Base-by-base conservation (phyloP, 1,140 invertebrate species). In the Glossosoma conforme region DNA sequence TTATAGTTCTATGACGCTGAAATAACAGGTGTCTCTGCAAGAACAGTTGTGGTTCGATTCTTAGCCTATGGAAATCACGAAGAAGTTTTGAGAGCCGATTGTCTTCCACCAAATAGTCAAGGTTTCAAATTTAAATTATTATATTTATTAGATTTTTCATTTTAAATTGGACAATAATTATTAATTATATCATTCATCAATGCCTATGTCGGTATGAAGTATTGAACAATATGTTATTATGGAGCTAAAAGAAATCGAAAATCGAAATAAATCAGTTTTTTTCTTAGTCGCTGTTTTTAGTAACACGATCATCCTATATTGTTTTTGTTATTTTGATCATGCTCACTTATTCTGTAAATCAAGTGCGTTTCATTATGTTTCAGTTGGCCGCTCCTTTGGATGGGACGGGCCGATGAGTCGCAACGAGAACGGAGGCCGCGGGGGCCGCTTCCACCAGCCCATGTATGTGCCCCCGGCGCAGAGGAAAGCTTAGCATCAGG, bases 61-160 rank as follows among this genome's bases (percentile, higher is more conserved):
- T 77, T 85, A 61, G 89, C 89, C 19, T 94, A 93, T 70, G 86
- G 89, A 35, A 94, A 93, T 68, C 85, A 85, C 57, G 91, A 94
- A 68, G 89, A 93, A 75, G 88, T 94, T 11, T 70, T 89, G 3
- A 84, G 87, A 66, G 70, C 75, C 11, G 86, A 90, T 67, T 89
- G 86, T 64, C 75, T 87, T 64, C 86, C 85, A 4, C 77, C 83
- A 46, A 77, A 74, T 2, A 73, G 77, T 56, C 36, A 38, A 38
- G 18, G 36, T 38, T 17, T n/a, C n/a, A 5, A n/a, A 5, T 33
- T n/a, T 5, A 15, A 13, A 4, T 11, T 4, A 33, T 33, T 33
- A 13, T 33, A 33, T 28, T n/a, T n/a, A n/a, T n/a, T n/a, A n/a
- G n/a, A n/a, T n/a, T n/a, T n/a, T n/a, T n/a, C n/a, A 33, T 46